Conservation (phyloP, 2,113 vertebrate genomes). For the Xenopus borealis region DNA sequence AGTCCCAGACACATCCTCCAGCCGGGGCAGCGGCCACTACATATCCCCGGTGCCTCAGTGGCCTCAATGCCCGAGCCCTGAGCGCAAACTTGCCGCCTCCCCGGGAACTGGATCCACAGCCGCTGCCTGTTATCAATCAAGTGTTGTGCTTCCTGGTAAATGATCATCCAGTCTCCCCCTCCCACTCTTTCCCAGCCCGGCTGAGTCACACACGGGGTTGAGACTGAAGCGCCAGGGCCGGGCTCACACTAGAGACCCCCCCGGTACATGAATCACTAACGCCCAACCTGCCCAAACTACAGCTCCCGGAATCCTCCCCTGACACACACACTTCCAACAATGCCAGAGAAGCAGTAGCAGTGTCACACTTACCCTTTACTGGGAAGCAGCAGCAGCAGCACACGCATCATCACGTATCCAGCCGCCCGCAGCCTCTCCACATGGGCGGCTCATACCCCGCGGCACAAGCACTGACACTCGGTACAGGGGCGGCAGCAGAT, state of each 20-base stretch:
- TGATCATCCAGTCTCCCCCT: constrained; percentile 1
- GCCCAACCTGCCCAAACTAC: no score
- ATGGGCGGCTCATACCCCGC: no score
- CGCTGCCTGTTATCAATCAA: no score
- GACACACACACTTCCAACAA: background rate
- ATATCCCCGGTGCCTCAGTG: background rate
- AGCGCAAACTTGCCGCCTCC: background rate
- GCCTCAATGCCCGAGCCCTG: no score
- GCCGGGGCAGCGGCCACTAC: background rate
- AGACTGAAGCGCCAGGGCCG: background rate
- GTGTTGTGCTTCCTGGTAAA: constrained; percentile 4
- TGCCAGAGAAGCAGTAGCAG: background rate
- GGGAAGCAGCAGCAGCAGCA: no score
- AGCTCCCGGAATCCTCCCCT: no score
- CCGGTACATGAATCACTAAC: no score
- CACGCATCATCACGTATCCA: background rate
- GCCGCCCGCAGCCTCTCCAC: no score
- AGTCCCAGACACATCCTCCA: constrained; percentile 11
- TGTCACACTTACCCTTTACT: constrained; percentile 16
- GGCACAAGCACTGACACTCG: no score
- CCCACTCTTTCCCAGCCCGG: constrained; percentile 5
- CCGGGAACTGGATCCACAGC: background rate
- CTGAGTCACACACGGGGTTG: constrained; percentile 22
- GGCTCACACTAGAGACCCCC: no score
- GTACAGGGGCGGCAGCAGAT: background rate